phyloP scores from a whole-genome alignment of 2,113 vertebrate species.

The Terrapene triunguis region DNA sequence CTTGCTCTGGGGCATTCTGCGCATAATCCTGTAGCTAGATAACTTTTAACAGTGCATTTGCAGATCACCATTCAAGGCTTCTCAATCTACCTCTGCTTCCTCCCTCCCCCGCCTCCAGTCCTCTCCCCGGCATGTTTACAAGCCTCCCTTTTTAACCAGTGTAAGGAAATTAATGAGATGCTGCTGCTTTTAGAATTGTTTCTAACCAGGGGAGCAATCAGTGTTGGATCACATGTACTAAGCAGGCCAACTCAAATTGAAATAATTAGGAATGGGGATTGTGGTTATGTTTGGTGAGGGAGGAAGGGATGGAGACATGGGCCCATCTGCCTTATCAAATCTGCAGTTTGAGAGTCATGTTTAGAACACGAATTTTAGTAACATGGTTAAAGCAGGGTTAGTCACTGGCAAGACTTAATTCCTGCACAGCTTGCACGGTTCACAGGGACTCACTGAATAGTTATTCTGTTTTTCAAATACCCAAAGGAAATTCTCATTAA shows the following conservation, averaged over 20 bases:
- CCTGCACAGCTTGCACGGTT: background rate
- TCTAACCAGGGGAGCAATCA: background rate
- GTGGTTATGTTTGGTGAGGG: background rate
- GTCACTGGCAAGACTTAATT: background rate
- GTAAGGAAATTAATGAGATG: background rate
- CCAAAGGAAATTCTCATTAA: background rate
- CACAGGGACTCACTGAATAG: background rate
- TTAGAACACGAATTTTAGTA: background rate
- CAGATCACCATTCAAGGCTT: background rate
- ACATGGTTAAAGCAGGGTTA: background rate
- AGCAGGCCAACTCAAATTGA: background rate
- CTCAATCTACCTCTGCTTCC: background rate
- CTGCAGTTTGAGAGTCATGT: background rate
- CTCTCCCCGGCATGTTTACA: background rate
- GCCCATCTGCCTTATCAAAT: background rate
- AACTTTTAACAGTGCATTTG: background rate
- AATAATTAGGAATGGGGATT: background rate
- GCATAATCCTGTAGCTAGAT: background rate
- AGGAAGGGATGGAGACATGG: background rate
- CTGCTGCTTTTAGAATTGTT: background rate
- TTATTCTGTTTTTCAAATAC: background rate
- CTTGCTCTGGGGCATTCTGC: accelerated
- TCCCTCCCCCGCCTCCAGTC: background rate
- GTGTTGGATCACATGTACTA: background rate
- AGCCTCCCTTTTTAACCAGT: background rate